Evolutionary conservation across 2,888 invertebrate species (phyloP), one percentile per base, ranked within the genome.

Genomic region (Graphium colonna): DNA sequence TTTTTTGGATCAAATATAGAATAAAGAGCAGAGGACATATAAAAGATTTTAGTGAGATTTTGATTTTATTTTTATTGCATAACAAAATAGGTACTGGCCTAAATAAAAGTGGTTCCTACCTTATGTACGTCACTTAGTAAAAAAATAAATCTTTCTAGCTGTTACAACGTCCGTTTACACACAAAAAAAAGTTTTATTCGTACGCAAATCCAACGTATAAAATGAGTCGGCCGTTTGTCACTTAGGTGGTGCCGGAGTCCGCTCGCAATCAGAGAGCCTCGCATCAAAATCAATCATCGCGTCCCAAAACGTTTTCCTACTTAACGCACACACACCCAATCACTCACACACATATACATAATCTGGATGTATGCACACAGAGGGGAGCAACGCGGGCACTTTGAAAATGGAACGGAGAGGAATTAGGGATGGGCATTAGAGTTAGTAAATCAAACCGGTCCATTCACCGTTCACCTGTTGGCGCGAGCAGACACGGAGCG

Each of bases 361-460:
- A 31, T n/a, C n/a, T n/a, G n/a, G n/a, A n/a, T n/a, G n/a, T n/a
- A n/a, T 7, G 38, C 45, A 33, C 17, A 36, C 1, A 39, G 39
- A 18, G 39, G 13, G 18, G n/a, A 31, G 40, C 45, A 51, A 10
- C 44, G 44, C 61, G 68, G 68, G 67, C 81, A 68, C 76, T 80
- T 79, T 82, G 83, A 85, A 80, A 78, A 82, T 83, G 87, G 85
- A 79, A 77, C 75, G 73, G 4, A 7, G n/a, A 33, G 33, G 75
- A 76, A 82, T 80, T 77, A 78, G 75, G 74, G 72, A 76, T 77
- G 78, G 72, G 77, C 80, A 82, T 83, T 81, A 80, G 73, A 79
- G 85, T 79, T 80, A 79, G 75, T 85, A 82, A 83, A 86, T 86
- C 86, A 83, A 77, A 72, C 70, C 73, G 66, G 49, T 5, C 10